Evolutionary conservation across 2,113 vertebrate genomes (phyloP).

Genomic region (Prietella phreatophila): DNA sequence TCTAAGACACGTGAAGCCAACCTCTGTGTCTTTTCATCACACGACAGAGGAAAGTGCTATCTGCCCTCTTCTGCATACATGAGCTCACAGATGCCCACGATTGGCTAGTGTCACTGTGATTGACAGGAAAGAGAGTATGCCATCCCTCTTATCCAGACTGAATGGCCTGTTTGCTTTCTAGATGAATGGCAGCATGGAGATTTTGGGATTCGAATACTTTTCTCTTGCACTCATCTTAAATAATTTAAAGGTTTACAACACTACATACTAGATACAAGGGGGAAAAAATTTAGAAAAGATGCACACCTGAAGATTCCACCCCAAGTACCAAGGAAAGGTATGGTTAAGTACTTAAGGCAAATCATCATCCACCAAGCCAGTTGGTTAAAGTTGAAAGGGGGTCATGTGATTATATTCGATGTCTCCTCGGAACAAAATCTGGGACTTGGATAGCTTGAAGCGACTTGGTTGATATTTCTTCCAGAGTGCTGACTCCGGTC

Average conservation of each 20-base stretch:
- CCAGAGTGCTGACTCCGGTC: background rate
- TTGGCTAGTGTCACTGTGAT: background rate
- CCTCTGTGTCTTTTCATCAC: background rate
- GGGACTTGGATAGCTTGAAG: background rate
- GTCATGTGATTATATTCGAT: background rate
- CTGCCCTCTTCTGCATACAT: background rate
- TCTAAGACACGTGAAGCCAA: background rate
- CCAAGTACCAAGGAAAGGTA: background rate
- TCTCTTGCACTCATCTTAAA: background rate
- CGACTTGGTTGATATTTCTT: constrained; percentile 12
- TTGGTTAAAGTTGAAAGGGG: background rate
- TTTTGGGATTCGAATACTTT: background rate
- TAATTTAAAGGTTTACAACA: background rate
- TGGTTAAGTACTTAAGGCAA: background rate
- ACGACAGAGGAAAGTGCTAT: background rate
- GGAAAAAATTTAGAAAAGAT: background rate
- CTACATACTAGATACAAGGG: background rate
- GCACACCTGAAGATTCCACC: background rate
- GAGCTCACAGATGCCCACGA: background rate
- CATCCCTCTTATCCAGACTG: background rate
- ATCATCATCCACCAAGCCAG: background rate
- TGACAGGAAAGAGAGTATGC: background rate
- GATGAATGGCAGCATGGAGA: background rate
- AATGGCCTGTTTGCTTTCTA: background rate
- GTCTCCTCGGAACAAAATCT: background rate